Base-by-base conservation (phyloP, 2,113 vertebrate species). In the Actenoides lindsayi region DNA sequence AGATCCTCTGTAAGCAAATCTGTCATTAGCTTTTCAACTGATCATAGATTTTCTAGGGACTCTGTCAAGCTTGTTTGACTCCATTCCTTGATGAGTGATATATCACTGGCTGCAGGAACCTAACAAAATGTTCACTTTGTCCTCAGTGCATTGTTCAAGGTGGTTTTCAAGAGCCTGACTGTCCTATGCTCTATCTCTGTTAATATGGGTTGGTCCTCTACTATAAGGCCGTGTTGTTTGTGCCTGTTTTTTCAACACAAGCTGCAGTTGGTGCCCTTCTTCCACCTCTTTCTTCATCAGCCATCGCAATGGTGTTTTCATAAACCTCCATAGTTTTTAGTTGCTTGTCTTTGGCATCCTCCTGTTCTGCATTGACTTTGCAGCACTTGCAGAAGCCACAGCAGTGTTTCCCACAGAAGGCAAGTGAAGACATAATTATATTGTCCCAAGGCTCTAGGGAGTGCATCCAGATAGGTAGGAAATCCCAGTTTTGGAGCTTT, bases 381-480 rank as follows among this genome's bases (percentile, higher is more conserved):
- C 98, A 98, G 82, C 96, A 97, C 25, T 97, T 76, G 96, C 98
- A 99, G 97, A 98, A 98, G 95, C 98, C 98, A 33, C 99, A 99
- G 95, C 98, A 99, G 78, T 51, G 91, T 65, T 67, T 95, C 44
- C 97, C 73, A 42, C 98, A 99, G 84, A 97, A 98, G 51, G 87
- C 16, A 5, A 97, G 31, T 0, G 59, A 2, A 6, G 83, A 14
- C 9, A 97, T 98, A 51, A 99, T 37, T 13, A 97, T 2, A 0
- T 44, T 27, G 90, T 99, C 99, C 99, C 99, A 99, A 6, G 99
- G 99, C 30, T 97, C 97, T 78, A 99, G 85, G 4, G 99, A 99
- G 95, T 94, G 99, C 98, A 99, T 91, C 84, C 99, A 99, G 48
- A 31, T 4, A 2, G 99, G 99, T 85, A 99, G 95, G 83, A 99